Evolutionary conservation across 2,797 vertebrate genomes (phyloP), one percentile per base, ranked within the genome.

Genomic region (Myotis findleyi): DNA sequence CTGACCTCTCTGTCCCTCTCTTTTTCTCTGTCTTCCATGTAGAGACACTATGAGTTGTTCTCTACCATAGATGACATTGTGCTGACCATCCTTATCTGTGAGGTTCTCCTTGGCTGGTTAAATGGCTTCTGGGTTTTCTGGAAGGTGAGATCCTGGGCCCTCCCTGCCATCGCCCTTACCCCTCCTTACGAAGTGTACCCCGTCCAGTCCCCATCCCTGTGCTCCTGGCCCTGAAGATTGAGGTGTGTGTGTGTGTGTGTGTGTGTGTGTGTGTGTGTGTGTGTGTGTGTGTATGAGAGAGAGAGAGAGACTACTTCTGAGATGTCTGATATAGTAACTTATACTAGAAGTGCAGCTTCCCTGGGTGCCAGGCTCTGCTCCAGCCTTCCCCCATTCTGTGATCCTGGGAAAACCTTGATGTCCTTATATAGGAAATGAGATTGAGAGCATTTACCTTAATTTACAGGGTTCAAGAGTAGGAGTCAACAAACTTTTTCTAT

Each of bases 21-120:
- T 92, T 64, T 91, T 85, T 94, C 89, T 95, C 76, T 73, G 30
- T 95, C 76, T 96, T 79, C 79, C 64, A 64, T 90, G 68, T 89
- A 97, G 98, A 80, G 76, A 85, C 93, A 98, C 86, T 97, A 95
- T 82, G 95, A 96, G 87, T 64, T 98, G 47, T 98, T 98, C 96
- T 93, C 71, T 49, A 90, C 64, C 68, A 75, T 95, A 68, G 98
- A 96, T 83, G 94, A 94, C 14, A 72, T 97, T 44, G 97, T 98
- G 95, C 91, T 98, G 91, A 89, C 97, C 66, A 96, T 97, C 44
- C 96, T 97, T 51, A 10, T 96, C 55, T 96, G 97, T 9, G 87
- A 97, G 77, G 93, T 98, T 73, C 57, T 98, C 36, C 97, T 98
- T 0, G 95, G 94, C 94, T 97, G 94, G 97, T 53, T 97, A 88